Evolutionary conservation across 2,113 vertebrate genomes (phyloP).

Genomic region (Bubalus kerabau): DNA sequence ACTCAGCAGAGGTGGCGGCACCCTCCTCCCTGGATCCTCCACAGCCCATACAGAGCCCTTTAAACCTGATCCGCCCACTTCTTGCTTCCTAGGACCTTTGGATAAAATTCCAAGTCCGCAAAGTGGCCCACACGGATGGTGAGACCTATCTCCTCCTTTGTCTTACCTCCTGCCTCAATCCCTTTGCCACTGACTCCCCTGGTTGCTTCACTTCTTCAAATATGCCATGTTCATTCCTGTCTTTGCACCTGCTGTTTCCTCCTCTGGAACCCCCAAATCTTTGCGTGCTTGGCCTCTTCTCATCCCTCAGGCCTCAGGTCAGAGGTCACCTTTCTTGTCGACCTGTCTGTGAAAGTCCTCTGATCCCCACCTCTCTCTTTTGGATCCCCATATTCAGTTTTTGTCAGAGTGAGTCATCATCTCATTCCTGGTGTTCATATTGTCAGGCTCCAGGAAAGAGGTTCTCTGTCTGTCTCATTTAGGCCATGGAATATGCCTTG

Average conservation of each 20-base stretch:
- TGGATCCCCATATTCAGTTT: neutral
- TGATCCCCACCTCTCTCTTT: neutral
- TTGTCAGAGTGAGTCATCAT: neutral
- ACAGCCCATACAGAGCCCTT: neutral
- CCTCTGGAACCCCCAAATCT: neutral
- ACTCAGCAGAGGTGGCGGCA: neutral
- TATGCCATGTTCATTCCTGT: neutral
- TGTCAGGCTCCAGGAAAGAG: neutral
- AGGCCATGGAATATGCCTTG: neutral
- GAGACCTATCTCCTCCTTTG: neutral
- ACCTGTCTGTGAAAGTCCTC: neutral
- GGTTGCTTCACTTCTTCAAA: neutral
- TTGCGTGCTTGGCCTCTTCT: neutral
- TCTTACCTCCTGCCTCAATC: neutral
- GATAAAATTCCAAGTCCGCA: neutral
- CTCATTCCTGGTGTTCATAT: neutral
- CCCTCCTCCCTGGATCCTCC: neutral
- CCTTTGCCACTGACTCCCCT: neutral
- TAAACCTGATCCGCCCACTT: neutral
- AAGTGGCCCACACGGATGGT: fast-evolving
- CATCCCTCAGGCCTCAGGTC: neutral
- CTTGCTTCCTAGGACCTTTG: neutral
- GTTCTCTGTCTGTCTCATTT: neutral
- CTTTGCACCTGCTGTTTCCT: neutral
- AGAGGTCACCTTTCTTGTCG: neutral